Evolutionary conservation across 2,113 vertebrate species (phyloP), one percentile per base, ranked within the genome.

Genomic region (Xenopus borealis): DNA sequence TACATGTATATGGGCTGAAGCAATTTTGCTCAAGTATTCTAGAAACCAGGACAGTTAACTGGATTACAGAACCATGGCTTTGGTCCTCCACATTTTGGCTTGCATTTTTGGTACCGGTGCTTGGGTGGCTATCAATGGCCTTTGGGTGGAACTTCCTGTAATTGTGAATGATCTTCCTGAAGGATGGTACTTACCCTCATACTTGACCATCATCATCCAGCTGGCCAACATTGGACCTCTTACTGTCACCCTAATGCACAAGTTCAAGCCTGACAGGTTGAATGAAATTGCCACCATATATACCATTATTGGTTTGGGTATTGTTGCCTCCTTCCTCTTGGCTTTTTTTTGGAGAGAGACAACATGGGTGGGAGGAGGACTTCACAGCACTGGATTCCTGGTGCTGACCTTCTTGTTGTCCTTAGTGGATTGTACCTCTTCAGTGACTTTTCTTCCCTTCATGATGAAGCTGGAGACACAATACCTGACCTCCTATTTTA

Each of bases 361-460:
- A 0, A 88, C 90, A 0, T 13, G 82, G 40, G 64, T 97, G 0
- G 84, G 79, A 0, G 93, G 91, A 0, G 63, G 12, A 0, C 19
- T 13, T 0, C 93, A 80, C 62, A 98, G 97, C 81, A 82, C 89
- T 0, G 83, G 94, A 20, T 97, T 99, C 86, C 89, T 99, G 13
- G 23, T 91, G 83, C 87, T 98, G 78, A 94, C 92, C 65, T 98
- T 98, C 86, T 96, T 95, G 87, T 88, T 99, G 69, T 85, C 96
- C 1, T 80, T 99, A 78, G 95, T 98, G 71, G 96, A 98, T 84
- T 99, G 97, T 79, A 98, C 95, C 20, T 98, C 96, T 14, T 98
- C 96, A 0, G 96, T 99, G 74, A 98, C 97, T 68, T 98, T 98
- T 85, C 83, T 99, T 78, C 97, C 97, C 2, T 99, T 98, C 84